Evolutionary conservation across 2,113 vertebrate species (phyloP), one percentile per base, ranked within the genome.

Genomic region (Kryptolebias marmoratus): DNA sequence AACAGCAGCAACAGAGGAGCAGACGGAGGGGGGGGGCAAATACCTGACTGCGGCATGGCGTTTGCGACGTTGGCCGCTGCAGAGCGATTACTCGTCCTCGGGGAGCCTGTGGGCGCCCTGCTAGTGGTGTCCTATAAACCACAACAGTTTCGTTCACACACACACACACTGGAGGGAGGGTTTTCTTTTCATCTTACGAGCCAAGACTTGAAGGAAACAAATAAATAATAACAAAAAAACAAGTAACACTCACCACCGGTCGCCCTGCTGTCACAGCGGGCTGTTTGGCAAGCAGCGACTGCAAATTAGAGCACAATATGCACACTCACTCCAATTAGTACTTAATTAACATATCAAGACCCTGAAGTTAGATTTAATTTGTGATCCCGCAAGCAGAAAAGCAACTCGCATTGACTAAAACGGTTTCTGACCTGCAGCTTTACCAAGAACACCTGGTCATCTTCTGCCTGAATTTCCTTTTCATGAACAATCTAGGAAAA

Each of bases 371-470:
- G 63, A 75, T 69, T 50, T 57, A 16, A 81, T 70, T 76, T 56
- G 53, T 53, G 30, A 27, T 28, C n/a, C 49, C 31, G 54, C 47
- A 54, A 65, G 32, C 28, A 68, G n/a, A 15, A 58, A 54, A 84
- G 11, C 57, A 44, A 61, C 44, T n/a, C 42, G 5, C 12, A 61
- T 60, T 9, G 16, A 68, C 11, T 68, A 5, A 50, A 42, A 79
- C 45, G 49, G 63, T 77, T 71, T 49, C 81, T 73, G 93, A 98
- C 98, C 97, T 99, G 98, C 77, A 97, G 94, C 91, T 98, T 99
- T 87, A 97, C 94, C 75, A 99, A 96, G 92, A 99, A 99, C 60
- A 98, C 96, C 88, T 99, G 98, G 86, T 99, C 98, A 79, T 99
- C 98, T 93, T 99, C 98, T 68, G 97, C 96, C 84, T 97, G 93